Percentiles rank a stretch among this genome's conserved stretches.
Conservation (phyloP, 2,888 invertebrate genomes). For the Corythucha ciliata region DNA sequence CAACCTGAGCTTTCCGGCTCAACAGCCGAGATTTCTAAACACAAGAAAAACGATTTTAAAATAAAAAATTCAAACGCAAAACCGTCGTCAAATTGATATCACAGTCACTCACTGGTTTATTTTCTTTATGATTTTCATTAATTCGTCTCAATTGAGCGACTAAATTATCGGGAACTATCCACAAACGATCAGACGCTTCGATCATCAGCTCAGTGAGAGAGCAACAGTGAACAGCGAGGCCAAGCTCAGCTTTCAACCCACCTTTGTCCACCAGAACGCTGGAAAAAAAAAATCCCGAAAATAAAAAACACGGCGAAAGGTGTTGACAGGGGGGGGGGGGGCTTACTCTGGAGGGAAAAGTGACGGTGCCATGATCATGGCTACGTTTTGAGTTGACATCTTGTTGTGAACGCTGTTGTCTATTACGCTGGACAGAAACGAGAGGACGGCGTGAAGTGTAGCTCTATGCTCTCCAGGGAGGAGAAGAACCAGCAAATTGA, state of each 20-base stretch:
- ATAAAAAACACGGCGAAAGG: no score
- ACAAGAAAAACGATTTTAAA: neutral
- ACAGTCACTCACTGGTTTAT: constrained; percentile 36
- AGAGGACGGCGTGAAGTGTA: constrained; percentile 65
- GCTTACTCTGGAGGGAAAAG: constrained; percentile 67
- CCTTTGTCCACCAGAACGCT: constrained; percentile 50
- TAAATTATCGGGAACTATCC: constrained; percentile 67
- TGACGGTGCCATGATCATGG: constrained; percentile 93
- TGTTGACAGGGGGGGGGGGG: no score
- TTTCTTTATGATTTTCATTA: constrained; percentile 42
- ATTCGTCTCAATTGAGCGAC: constrained; percentile 52
- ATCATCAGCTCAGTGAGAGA: constrained; percentile 76
- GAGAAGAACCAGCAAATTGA: constrained; percentile 70
- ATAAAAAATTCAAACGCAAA: neutral
- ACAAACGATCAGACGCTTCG: constrained; percentile 64
- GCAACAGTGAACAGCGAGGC: constrained; percentile 80
- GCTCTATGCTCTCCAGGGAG: constrained; percentile 77
- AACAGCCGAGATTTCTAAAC: constrained; percentile 39
- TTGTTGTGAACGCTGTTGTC: constrained; percentile 63
- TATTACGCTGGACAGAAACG: constrained; percentile 66
- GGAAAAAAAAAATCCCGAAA: constrained; percentile 5
- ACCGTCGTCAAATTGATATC: neutral
- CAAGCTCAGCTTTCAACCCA: constrained; percentile 63
- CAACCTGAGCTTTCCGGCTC: constrained; percentile 33
- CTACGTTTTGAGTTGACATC: constrained; percentile 86